Base-by-base conservation (phyloP, 2,797 vertebrate genomes). In the Epinephelus coioides region DNA sequence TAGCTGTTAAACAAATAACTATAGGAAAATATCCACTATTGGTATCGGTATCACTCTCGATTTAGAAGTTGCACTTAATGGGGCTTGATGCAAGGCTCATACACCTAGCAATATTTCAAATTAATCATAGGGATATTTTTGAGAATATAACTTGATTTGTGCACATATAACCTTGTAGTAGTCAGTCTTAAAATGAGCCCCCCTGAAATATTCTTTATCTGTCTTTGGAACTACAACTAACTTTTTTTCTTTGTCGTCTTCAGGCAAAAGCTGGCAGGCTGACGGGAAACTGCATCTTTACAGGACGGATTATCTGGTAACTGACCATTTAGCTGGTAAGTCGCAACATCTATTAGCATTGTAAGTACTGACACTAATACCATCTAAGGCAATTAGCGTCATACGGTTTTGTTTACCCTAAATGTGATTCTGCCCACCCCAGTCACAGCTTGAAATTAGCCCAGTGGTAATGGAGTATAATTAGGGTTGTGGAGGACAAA, bases 251-350 rank as follows among this genome's bases (percentile, higher is more conserved):
- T 59, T 63, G 12, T 83, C 8, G 13, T 82, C 76, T 86, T 17
- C 71, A 96, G 97, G 95, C 95, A 96, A 97, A 98, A 99, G 97
- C 98, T 99, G 98, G 98, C 98, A 98, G 98, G 98, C 97, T 99
- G 97, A 99, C 96, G 93, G 92, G 93, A 90, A 96, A 95, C 90
- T 95, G 91, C 95, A 94, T 95, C 96, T 96, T 95, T 97, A 97
- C 97, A 96, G 98, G 98, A 99, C 98, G 98, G 98, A 99, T 98
- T 97, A 97, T 96, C 98, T 97, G 98, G 98, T 98, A 99, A 97
- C 96, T 97, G 98, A 99, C 98, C 98, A 95, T 97, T 99, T 97
- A 97, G 98, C 98, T 99, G 98, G 98, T 99, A 96, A 97, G 97
- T 87, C 86, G 74, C 73, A 6, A 43, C 23, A 21, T 12, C 25